A percentile compares a stretch with the other conserved stretches of the same genome.
These are phyloP conservation scores for Hypolimnas misippus DNA, from an alignment of 2,888 invertebrate genomes.

Conservation along the genomic window DNA sequence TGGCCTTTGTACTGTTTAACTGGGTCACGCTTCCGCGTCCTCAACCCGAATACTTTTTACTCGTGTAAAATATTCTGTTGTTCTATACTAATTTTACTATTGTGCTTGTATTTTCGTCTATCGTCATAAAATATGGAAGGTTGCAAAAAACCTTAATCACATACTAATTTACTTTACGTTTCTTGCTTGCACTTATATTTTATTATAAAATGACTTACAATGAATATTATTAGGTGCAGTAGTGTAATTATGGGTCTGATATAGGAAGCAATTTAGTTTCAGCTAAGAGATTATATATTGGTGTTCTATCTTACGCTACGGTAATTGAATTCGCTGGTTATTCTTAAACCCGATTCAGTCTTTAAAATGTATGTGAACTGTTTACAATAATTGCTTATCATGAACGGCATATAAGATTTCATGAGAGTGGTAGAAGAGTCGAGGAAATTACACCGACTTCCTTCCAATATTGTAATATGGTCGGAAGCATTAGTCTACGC, in stretches of 20 bases:
- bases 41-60: slow-evolving; percentile 60
- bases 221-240: slow-evolving; percentile 8
- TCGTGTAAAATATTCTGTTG: slow-evolving; percentile 36
- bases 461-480: slow-evolving; percentile 51
- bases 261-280: slow-evolving; percentile 2
- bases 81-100: slow-evolving; percentile 18
- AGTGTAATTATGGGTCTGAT: slow-evolving; percentile 8
- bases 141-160: slow-evolving; percentile 12
- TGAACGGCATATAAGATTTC: slow-evolving; percentile 36
- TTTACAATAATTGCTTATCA: slow-evolving; percentile 13
- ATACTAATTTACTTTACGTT: slow-evolving; percentile 22
- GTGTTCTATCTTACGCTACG: neutral
- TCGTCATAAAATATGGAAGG: neutral
- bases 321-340: neutral
- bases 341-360: neutral
- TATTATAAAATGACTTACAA: slow-evolving; percentile 16
- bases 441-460: slow-evolving; percentile 58
- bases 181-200: slow-evolving; percentile 17
- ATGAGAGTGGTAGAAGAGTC: slow-evolving; percentile 41
- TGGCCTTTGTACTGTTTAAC: slow-evolving; percentile 48
- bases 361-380: neutral
- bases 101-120: neutral
- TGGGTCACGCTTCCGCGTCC: slow-evolving; percentile 80
- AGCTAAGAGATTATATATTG: neutral
- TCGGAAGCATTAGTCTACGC: slow-evolving; percentile 67